These are phyloP conservation scores for Chrysocyon brachyurus DNA, from an alignment of 2,797 vertebrate genomes.

Conservation along the genomic window DNA sequence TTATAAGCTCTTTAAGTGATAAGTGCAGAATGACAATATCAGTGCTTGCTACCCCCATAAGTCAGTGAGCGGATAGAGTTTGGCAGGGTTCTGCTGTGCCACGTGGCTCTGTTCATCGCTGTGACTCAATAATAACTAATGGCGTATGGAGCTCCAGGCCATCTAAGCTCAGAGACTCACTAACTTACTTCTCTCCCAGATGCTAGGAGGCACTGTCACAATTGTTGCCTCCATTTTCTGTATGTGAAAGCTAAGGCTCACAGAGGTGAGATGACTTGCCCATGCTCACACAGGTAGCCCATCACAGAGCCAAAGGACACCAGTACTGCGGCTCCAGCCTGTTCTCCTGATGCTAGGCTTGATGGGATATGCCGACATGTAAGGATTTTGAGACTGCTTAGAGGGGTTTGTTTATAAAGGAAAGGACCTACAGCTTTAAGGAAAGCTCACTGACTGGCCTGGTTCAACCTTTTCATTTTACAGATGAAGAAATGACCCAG, in stretches of 20 bases:
- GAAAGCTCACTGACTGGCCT: neutral
- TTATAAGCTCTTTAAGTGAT: neutral
- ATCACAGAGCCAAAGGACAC: neutral
- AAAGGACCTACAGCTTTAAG: neutral
- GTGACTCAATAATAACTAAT: no score
- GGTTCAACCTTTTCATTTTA: neutral
- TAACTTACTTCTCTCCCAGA: neutral
- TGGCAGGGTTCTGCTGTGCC: neutral
- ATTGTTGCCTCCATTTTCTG: neutral
- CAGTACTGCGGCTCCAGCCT: neutral
- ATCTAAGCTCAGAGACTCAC: neutral
- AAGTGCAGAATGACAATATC: neutral
- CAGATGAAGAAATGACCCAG: constrained; percentile 39
- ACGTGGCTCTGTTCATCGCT: neutral
- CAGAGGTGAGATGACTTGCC: neutral
- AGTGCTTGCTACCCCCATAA: neutral
- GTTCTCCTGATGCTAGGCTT: neutral
- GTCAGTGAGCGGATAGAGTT: neutral
- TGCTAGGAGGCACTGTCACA: neutral
- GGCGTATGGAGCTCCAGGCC: neutral
- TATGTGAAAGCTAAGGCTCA: neutral
- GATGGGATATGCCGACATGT: neutral
- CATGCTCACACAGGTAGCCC: neutral
- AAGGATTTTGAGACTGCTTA: neutral
- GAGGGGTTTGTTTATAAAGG: neutral